Base-by-base conservation (phyloP, 2,888 invertebrate species). In the Habroteleia sp. region DNA sequence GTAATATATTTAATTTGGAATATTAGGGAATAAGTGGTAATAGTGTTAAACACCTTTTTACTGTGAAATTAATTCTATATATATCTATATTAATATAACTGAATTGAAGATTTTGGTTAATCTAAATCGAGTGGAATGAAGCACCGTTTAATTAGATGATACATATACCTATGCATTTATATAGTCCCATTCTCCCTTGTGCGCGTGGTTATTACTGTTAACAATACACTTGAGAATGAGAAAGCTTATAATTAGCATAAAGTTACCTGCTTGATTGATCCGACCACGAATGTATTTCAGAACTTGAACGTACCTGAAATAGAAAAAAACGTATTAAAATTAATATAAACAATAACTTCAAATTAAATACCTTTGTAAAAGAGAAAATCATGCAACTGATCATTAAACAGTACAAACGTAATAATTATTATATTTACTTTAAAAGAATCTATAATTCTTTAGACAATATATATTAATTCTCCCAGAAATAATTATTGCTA, bases 221-320 rank as follows among this genome's bases (percentile, higher is more conserved):
- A 62, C 23, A 62, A 46, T 62, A 52, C 62, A 46, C 54, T 46
- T 20, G 56, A 71, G 46, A 46, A 42, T 27, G 48, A 46, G 62
- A 50, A 58, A 35, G 37, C 63, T 56, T 7, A 42, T 33, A 62
- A 71, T 62, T 37, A 56, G 41, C 5, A 1, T 23, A 31, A 13
- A 48, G 39, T 54, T 56, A 71, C 62, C 46, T 41, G 11, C 39
- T 44, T 27, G 23, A 56, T 42, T 29, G 44, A 33, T 23, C 11
- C 20, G 1, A 35, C 27, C 27, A n/a, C n/a, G n/a, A n/a, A n/a
- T n/a, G n/a, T n/a, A n/a, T 20, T 3, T 4, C 20, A 20, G 4
- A 20, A 20, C 35, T 37, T 37, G 39, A 65, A 65, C 65, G 14
- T 54, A 65, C 54, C 65, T 65, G 54, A 3, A 65, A 65, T 54